These are phyloP conservation scores for Mus spretus DNA, from an alignment of 2,797 vertebrate species.

Conservation along the genomic window DNA sequence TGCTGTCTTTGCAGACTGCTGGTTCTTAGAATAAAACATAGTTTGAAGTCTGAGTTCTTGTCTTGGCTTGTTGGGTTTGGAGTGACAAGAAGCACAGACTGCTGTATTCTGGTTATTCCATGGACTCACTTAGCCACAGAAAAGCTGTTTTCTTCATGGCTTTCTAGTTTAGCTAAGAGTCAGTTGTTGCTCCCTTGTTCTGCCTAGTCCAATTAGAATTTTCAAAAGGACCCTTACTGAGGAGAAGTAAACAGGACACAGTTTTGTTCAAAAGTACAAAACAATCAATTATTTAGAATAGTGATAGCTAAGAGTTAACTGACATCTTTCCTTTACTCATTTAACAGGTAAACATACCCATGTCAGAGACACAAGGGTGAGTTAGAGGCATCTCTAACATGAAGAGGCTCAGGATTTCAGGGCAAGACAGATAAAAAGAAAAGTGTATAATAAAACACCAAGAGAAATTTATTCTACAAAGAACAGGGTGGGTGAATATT, in stretches of 20 bases:
- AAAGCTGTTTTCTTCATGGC: background rate
- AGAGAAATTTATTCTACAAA: background rate
- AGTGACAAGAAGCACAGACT: background rate
- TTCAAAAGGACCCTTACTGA: slow-evolving; percentile 31
- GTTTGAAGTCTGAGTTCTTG: background rate
- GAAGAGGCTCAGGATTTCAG: background rate
- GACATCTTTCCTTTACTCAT: background rate
- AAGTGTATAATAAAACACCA: background rate
- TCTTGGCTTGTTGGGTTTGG: background rate
- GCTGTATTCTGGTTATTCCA: background rate
- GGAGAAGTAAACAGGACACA: background rate
- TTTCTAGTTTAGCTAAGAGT: background rate
- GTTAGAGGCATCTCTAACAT: background rate
- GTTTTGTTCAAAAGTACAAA: background rate
- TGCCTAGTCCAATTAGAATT: slow-evolving; percentile 32
- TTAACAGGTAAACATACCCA: background rate
- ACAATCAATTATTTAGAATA: background rate
- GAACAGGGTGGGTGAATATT: background rate
- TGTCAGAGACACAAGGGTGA: slow-evolving; percentile 44
- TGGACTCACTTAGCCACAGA: background rate
- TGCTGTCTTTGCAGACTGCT: background rate
- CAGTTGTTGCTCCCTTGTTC: background rate
- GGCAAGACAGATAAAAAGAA: slow-evolving; percentile 25
- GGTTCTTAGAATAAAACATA: background rate
- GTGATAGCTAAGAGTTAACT: slow-evolving; percentile 1